Evolutionary conservation across 2,113 vertebrate species (phyloP).

Genomic region (Coryphaenoides rupestris): DNA sequence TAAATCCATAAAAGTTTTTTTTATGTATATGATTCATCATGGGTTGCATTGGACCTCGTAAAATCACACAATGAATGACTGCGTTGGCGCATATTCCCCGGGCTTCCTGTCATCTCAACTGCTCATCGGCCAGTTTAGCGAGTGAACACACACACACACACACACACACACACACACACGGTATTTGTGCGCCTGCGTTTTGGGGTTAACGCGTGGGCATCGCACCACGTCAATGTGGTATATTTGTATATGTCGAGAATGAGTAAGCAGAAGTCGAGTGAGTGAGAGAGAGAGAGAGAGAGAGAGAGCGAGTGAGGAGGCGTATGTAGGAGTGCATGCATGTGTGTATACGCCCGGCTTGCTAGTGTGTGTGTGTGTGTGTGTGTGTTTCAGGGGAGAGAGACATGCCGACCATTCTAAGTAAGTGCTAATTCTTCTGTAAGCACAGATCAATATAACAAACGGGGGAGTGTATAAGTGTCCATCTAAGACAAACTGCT

Average conservation of each 20-base stretch:
- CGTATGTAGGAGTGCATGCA: not conserved
- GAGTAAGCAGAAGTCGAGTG: too few species aligned
- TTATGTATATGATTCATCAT: conserved; percentile 53
- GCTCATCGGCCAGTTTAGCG: not conserved
- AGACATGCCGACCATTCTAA: conserved; percentile 57
- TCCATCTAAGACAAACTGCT: conserved; percentile 55
- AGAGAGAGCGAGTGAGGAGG: too few species aligned
- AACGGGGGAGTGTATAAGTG: conserved; percentile 60
- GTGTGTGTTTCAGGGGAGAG: conserved; percentile 27
- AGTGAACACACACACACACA: not conserved
- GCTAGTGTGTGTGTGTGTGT: conserved; percentile 17
- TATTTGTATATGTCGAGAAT: not conserved
- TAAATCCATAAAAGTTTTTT: conserved; percentile 46
- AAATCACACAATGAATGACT: conserved; percentile 58
- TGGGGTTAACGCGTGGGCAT: conserved; percentile 10
- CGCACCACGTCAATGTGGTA: not conserved
- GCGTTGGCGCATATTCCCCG: conserved; percentile 33
- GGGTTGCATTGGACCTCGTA: conserved; percentile 37
- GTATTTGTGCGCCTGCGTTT: not conserved
- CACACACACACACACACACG: too few species aligned
- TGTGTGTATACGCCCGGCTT: not conserved
- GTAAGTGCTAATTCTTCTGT: conserved; percentile 65
- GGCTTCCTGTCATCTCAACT: conserved; percentile 12
- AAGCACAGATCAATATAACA: conserved; percentile 65
- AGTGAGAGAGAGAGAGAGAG: too few species aligned